Base-by-base conservation (phyloP, 2,888 invertebrate genomes). In the Poecilus cupreus region DNA sequence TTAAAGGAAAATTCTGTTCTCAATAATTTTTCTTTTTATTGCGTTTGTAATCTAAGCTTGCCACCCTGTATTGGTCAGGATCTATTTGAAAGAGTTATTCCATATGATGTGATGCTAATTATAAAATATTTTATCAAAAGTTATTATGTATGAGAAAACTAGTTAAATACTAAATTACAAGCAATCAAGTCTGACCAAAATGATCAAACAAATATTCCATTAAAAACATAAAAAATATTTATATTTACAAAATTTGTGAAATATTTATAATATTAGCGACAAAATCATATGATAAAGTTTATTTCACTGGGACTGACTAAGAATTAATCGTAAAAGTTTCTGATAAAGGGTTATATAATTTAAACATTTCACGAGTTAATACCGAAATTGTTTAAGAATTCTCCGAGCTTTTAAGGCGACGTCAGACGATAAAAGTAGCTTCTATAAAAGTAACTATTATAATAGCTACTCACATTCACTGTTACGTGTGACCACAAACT, bases 21-120 rank as follows among this genome's bases (percentile, higher is more conserved):
- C 8, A 49, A 49, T n/a, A 49, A 6, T 6, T 49, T 49, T 8
- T 49, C 49, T 49, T n/a, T n/a, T 49, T 49, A 49, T 49, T n/a
- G n/a, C 13, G 49, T 49, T n/a, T 49, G 49, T n/a, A 49, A n/a
- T n/a, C 49, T n/a, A n/a, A n/a, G 49, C 3, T 49, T 49, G n/a
- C 49, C 49, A 3, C 24, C 37, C 16, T 70, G 24, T 37, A 37
- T 74, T n/a, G 70, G 10, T 49, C 49, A 49, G 6, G 49, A 49
- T n/a, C 49, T 49, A 8, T 49, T 49, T 49, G 49, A 49, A 49
- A n/a, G 49, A n/a, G n/a, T n/a, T n/a, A n/a, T n/a, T n/a, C n/a
- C n/a, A n/a, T n/a, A n/a, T n/a, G 37, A 37, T 10, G 4, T 37
- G 10, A 37, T 37, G 37, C 4, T 37, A 37, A 37, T 37, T 10